Conservation (phyloP, 2,797 vertebrate species). For the Chanos chanos region DNA sequence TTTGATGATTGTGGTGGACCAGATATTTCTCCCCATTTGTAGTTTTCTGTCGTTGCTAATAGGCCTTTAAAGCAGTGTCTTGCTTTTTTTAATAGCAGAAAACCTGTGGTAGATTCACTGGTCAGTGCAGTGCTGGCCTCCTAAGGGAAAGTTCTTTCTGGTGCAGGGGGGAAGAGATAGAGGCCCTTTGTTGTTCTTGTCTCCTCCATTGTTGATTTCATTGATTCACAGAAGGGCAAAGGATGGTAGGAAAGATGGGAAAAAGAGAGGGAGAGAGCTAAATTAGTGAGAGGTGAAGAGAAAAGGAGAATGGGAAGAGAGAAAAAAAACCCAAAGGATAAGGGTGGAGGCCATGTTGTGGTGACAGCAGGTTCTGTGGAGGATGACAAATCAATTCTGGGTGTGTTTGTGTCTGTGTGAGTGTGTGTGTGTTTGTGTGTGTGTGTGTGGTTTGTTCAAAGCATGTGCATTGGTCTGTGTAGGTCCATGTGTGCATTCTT, state of each 20-base stretch:
- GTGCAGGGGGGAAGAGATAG: slow-evolving; percentile 1
- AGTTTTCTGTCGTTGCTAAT: neutral
- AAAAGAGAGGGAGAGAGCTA: neutral
- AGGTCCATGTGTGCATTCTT: neutral
- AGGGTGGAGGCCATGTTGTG: neutral
- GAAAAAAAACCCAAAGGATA: neutral
- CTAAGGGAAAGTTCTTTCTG: no score
- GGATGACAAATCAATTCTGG: neutral
- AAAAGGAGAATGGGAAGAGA: neutral
- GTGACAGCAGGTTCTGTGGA: neutral
- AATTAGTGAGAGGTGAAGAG: neutral
- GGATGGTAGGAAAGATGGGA: neutral
- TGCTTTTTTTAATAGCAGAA: no score
- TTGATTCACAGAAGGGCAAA: neutral
- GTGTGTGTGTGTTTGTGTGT: no score
- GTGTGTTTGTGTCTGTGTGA: neutral
- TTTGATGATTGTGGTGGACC: neutral
- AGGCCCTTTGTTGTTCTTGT: neutral
- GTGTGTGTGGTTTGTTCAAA: neutral
- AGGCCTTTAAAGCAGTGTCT: no score
- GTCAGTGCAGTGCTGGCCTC: neutral
- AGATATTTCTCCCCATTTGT: neutral
- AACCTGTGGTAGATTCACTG: no score
- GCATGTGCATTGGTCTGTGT: neutral
- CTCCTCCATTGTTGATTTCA: neutral